Percentiles rank a stretch among this genome's conserved stretches.
These are phyloP conservation scores for Hydrolagus colliei DNA, from an alignment of 2,797 vertebrate species.

Conservation along the genomic window DNA sequence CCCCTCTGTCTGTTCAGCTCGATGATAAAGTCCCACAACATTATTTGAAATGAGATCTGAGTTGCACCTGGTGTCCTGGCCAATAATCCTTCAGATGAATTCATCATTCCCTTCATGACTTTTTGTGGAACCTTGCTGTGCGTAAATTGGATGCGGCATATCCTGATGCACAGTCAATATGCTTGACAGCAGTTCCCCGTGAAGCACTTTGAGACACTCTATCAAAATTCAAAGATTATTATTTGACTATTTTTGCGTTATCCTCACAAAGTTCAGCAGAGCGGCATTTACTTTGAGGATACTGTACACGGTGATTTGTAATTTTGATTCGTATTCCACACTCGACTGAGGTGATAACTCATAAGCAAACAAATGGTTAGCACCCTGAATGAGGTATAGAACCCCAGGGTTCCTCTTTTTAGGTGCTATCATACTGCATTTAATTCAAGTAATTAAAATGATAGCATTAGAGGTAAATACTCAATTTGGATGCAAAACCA, in stretches of 20 bases:
- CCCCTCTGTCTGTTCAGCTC: too few species aligned
- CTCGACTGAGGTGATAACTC: not conserved
- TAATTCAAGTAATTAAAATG: constrained; percentile 2
- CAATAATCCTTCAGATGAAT: too few species aligned
- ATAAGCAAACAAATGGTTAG: not conserved
- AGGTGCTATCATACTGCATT: not conserved
- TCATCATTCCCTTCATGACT: too few species aligned
- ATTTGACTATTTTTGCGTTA: not conserved
- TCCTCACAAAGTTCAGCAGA: not conserved
- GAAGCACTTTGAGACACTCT: too few species aligned
- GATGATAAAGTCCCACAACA: too few species aligned
- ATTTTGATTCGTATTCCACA: not conserved
- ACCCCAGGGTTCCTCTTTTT: not conserved
- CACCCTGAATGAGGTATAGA: not conserved
- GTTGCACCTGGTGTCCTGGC: too few species aligned
- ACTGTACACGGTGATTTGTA: not conserved
- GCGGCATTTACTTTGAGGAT: not conserved
- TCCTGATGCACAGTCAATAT: too few species aligned
- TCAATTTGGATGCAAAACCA: not conserved
- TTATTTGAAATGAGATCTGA: too few species aligned
- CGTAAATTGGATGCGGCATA: too few species aligned
- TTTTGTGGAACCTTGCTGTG: too few species aligned
- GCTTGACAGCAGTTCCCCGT: too few species aligned
- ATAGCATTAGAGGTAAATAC: constrained; percentile 2
- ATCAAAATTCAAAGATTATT: too few species aligned